These are phyloP conservation scores for Hymenochirus boettgeri DNA, from an alignment of 2,113 vertebrate species.

Conservation along the genomic window DNA sequence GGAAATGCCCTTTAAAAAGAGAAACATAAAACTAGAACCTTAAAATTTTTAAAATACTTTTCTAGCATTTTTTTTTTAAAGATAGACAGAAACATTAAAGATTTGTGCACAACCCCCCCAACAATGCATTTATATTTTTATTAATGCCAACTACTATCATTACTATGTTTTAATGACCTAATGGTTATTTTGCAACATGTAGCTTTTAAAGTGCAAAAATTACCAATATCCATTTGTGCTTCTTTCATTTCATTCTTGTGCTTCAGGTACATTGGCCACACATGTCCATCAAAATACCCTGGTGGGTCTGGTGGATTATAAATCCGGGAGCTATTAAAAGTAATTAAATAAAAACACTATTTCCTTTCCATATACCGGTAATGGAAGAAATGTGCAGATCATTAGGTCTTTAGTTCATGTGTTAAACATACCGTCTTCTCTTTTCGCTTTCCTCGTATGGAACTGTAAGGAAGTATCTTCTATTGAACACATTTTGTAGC, in stretches of 20 bases:
- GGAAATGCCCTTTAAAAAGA: too few relatives aligned
- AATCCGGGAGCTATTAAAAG: conserved; percentile 66
- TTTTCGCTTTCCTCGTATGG: conserved; percentile 85
- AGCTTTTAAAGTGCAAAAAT: too few relatives aligned
- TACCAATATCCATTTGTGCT: conserved; percentile 64
- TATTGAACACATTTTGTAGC: conserved; percentile 74
- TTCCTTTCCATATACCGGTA: conserved; percentile 7
- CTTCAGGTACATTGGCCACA: conserved; percentile 93
- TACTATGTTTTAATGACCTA: too few relatives aligned
- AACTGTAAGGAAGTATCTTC: conserved; percentile 83
- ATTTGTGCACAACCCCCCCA: too few relatives aligned
- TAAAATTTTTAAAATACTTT: too few relatives aligned
- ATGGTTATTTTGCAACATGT: too few relatives aligned
- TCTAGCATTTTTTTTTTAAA: too few relatives aligned
- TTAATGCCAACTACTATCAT: too few relatives aligned
- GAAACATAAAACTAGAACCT: too few relatives aligned
- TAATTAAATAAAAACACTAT: neutral
- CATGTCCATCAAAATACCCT: conserved; percentile 82
- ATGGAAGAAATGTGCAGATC: neutral
- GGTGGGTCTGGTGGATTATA: conserved; percentile 85
- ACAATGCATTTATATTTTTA: too few relatives aligned
- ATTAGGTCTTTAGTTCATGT: neutral
- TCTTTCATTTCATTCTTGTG: conserved; percentile 72
- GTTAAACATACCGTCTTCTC: conserved; percentile 72
- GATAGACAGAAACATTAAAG: too few relatives aligned